phyloP scores from a whole-genome alignment of 2,797 vertebrate genomes.

The Halcyon leucocephala region DNA sequence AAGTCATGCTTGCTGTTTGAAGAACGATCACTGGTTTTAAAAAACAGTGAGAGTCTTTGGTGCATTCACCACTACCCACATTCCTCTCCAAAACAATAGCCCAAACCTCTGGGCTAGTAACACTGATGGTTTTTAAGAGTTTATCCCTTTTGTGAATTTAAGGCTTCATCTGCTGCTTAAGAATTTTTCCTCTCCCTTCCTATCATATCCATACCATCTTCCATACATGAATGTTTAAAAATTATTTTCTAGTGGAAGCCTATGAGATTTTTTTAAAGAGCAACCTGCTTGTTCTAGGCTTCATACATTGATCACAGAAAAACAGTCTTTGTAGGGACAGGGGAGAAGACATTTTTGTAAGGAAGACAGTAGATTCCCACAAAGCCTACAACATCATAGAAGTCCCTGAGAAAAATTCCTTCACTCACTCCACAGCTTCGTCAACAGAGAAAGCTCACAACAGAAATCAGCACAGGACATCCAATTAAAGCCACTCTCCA shows the following conservation, averaged over 20 bases:
- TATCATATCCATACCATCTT: background rate
- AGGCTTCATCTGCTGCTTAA: background rate
- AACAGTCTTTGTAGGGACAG: background rate
- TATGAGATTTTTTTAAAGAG: background rate
- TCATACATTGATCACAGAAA: background rate
- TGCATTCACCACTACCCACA: background rate
- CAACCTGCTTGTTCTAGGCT: background rate
- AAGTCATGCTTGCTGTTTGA: background rate
- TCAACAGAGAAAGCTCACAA: background rate
- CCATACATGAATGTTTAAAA: background rate
- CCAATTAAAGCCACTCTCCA: background rate
- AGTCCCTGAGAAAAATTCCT: background rate
- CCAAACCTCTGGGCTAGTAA: background rate
- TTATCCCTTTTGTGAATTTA: background rate
- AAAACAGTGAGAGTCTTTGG: background rate
- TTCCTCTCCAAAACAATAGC: background rate
- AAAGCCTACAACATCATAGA: background rate
- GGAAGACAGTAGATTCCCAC: background rate
- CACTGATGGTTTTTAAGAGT: background rate
- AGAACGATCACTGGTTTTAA: background rate
- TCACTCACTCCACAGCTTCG: background rate
- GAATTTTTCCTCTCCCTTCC: background rate
- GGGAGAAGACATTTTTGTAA: background rate
- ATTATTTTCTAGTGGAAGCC: background rate
- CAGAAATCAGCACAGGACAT: background rate